These are phyloP conservation scores for Helicoverpa armigera DNA, from an alignment of 1,140 invertebrate species.

Conservation along the genomic window DNA sequence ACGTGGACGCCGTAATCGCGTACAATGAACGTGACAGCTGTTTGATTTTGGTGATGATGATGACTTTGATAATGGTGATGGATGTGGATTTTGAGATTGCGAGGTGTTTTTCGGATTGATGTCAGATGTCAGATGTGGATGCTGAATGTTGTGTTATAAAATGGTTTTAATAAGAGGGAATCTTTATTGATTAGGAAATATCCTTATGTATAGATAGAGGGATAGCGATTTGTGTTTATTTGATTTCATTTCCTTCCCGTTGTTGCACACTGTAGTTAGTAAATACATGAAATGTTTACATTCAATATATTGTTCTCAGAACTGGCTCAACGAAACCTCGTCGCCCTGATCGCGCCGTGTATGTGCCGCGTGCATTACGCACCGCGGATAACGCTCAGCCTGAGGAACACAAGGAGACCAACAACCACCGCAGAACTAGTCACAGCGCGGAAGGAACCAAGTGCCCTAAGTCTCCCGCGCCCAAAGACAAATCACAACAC, in stretches of 20 bases:
- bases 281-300: too few species aligned
- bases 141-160: background rate
- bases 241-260: too few species aligned
- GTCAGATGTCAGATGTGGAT: background rate
- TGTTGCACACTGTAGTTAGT: too few species aligned
- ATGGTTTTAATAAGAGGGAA: background rate
- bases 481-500: conserved; percentile 73
- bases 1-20: conserved; percentile 59
- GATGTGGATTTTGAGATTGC: background rate
- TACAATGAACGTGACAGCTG: conserved; percentile 28
- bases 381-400: conserved; percentile 79
- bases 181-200: background rate
- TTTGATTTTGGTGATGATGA: conserved; percentile 23
- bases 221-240: too few species aligned
- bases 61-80: conserved; percentile 7
- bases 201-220: too few species aligned
- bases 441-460: conserved; percentile 65
- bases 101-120: background rate
- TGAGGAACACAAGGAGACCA: conserved; percentile 68
- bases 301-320: conserved; percentile 62
- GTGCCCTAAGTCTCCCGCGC: conserved; percentile 74
- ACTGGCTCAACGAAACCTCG: conserved; percentile 83
- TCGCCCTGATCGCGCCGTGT: conserved; percentile 92
- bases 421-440: conserved; percentile 60
- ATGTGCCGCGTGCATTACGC: conserved; percentile 91